phyloP scores from a whole-genome alignment of 2,113 vertebrate species.

The Procavia capensis region DNA sequence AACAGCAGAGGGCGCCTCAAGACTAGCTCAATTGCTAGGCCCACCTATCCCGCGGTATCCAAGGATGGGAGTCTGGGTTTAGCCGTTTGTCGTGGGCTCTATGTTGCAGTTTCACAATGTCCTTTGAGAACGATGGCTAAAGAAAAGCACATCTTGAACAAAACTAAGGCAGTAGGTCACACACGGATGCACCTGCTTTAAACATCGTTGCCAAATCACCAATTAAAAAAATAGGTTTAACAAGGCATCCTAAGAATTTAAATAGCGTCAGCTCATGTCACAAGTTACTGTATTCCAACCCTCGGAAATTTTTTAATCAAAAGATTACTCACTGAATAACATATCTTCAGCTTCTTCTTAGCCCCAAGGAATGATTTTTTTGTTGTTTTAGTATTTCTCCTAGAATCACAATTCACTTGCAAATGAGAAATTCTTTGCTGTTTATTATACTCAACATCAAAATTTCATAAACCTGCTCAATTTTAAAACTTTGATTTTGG shows the following conservation, averaged over 20 bases:
- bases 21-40: slow-evolving; percentile 7
- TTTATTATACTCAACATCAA: not conserved
- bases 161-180: not conserved
- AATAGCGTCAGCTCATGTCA: not conserved
- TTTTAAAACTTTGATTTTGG: slow-evolving; percentile 19
- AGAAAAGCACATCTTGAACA: fast-evolving
- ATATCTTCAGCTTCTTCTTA: slow-evolving; percentile 30
- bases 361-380: not conserved
- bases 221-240: not conserved
- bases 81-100: not conserved
- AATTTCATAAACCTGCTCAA: not conserved
- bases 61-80: not conserved
- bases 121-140: not conserved
- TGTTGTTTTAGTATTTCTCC: slow-evolving; percentile 32
- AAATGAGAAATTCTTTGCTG: slow-evolving; percentile 1
- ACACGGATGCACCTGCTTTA: not conserved
- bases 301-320: not conserved
- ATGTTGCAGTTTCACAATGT: not conserved
- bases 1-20: slow-evolving; percentile 85
- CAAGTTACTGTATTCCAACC: not conserved
- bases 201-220: not conserved
- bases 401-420: not conserved
- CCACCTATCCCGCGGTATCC: not conserved
- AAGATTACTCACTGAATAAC: not conserved
- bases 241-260: not conserved